These are phyloP conservation scores for Artibeus jamaicensis DNA, from an alignment of 2,797 vertebrate genomes.

Conservation along the genomic window DNA sequence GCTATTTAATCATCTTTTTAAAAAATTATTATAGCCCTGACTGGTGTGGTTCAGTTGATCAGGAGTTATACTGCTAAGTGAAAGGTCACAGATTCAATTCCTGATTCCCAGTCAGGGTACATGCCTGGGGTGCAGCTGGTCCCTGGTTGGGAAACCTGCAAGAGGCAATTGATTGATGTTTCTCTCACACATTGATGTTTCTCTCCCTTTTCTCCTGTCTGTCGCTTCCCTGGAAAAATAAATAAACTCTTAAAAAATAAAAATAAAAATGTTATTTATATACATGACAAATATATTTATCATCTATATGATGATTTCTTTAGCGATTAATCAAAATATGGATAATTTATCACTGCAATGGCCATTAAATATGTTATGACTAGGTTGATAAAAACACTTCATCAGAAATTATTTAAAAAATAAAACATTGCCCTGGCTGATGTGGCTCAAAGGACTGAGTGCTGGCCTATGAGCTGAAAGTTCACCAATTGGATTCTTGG, in stretches of 20 bases:
- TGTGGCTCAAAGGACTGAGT: background rate
- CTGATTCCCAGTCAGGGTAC: background rate
- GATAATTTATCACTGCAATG: background rate
- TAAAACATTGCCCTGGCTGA: background rate
- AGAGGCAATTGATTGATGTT: background rate
- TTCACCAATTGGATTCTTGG: background rate
- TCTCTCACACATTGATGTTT: background rate
- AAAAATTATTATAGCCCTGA: background rate
- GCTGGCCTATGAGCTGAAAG: background rate
- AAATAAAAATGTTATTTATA: background rate
- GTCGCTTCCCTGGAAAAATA: background rate
- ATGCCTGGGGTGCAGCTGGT: background rate
- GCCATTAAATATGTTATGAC: background rate
- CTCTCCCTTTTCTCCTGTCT: background rate
- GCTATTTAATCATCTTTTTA: conserved; percentile 87
- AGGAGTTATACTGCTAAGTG: background rate
- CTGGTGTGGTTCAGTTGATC: background rate
- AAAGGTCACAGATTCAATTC: background rate
- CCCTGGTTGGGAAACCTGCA: background rate
- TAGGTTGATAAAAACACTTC: background rate
- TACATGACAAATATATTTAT: background rate
- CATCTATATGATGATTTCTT: background rate
- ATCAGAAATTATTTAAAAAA: background rate
- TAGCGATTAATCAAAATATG: background rate
- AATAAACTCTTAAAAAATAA: background rate